These are phyloP conservation scores for Nyctereutes procyonoides DNA, from an alignment of 2,113 vertebrate species.

Conservation along the genomic window DNA sequence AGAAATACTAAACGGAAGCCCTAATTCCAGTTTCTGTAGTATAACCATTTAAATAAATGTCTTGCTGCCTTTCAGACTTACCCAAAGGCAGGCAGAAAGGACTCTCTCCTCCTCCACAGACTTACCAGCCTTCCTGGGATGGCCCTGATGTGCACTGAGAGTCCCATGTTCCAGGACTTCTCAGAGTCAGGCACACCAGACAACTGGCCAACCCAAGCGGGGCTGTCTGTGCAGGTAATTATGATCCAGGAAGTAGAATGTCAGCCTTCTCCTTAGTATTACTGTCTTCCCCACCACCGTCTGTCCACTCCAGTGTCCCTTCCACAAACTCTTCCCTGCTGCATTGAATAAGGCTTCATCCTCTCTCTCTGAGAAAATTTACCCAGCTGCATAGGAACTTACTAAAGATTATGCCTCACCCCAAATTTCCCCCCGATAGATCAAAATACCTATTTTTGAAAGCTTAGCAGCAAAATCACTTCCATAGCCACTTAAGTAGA, in stretches of 20 bases:
- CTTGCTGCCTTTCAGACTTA: too few relatives aligned
- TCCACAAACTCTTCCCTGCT: too few relatives aligned
- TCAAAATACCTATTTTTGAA: neutral
- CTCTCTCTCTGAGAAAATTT: neutral
- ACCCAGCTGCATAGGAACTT: too few relatives aligned
- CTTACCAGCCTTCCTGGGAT: neutral
- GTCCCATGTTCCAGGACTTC: neutral
- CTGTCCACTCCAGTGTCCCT: too few relatives aligned
- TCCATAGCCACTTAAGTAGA: accelerated
- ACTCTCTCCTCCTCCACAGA: accelerated
- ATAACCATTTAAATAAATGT: accelerated
- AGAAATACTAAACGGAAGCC: neutral
- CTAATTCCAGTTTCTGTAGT: neutral
- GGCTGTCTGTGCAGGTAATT: accelerated
- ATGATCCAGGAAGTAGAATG: too few relatives aligned
- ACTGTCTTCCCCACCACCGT: accelerated
- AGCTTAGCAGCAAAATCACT: neutral
- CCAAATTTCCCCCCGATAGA: neutral
- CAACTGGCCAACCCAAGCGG: too few relatives aligned
- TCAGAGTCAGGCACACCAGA: neutral
- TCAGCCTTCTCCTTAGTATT: too few relatives aligned
- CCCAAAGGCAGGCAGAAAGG: too few relatives aligned
- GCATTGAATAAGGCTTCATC: neutral
- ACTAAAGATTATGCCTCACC: too few relatives aligned
- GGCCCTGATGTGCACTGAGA: neutral